Conservation (phyloP, 2,797 vertebrate species). For the Oreortyx pictus region DNA sequence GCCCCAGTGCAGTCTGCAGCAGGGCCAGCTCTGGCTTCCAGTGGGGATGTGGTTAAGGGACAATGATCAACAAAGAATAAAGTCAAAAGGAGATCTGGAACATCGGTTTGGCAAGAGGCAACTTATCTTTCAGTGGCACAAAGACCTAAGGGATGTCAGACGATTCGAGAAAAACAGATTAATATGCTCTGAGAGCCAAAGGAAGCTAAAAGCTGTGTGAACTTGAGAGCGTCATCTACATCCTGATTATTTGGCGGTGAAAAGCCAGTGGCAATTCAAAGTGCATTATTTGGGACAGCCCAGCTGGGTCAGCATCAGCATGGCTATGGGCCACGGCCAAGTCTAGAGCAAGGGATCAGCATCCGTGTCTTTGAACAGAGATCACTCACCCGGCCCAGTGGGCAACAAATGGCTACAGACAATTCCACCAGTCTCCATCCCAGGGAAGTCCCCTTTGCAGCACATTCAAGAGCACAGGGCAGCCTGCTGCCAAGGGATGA, state of each 20-base stretch:
- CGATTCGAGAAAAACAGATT: background rate
- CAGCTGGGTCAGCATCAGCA: conserved; percentile 29
- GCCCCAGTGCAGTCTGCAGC: background rate
- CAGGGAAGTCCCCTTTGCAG: background rate
- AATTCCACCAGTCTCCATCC: conserved; percentile 15
- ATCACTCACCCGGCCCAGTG: background rate
- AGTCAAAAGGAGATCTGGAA: background rate
- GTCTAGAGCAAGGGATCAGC: conserved; percentile 3
- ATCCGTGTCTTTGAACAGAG: background rate
- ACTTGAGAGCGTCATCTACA: background rate
- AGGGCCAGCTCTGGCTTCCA: background rate
- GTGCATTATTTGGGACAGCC: conserved; percentile 44
- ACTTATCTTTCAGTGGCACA: background rate
- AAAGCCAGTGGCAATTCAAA: conserved; percentile 49
- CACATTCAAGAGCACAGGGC: conserved; percentile 4
- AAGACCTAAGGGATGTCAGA: background rate
- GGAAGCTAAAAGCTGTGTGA: background rate
- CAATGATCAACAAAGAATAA: background rate
- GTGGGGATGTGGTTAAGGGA: background rate
- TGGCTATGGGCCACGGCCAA: background rate
- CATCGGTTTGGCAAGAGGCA: conserved; percentile 1
- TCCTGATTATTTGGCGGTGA: conserved; percentile 5
- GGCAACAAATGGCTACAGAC: conserved; percentile 27
- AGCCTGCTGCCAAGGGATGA: conserved; percentile 29
- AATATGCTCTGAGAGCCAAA: conserved; percentile 1